Evolutionary conservation across 37 sponge, comb jelly and placozoan species (phyloP), one percentile per base, ranked within the genome.

Genomic region (Lycopodina hypogea): DNA sequence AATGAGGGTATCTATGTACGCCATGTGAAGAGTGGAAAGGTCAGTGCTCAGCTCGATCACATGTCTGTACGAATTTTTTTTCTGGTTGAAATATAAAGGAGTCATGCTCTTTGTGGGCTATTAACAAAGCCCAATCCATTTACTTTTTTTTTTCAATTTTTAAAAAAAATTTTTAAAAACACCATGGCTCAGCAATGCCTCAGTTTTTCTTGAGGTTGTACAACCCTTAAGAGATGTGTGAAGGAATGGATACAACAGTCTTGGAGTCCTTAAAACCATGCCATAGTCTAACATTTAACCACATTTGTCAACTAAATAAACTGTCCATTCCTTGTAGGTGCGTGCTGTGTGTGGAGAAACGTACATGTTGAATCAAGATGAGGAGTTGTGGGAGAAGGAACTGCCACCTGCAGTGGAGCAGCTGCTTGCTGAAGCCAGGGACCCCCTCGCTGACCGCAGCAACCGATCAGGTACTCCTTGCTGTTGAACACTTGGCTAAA

Each of bases 1-100:
- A 99, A 99, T 58, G 99, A 99, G 83, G 99, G 99, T 30, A 96
- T 99, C 74, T 99, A 99, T 76, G 95, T 96, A 50, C 73, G 99
- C 57, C 95, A 99, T 81, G 85, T 93, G 57, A 99, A 99, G 84
- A 94, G 86, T 53, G 99, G 96, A 66, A 91, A 94, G 82, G 96
- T 94, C 38, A 67, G 82, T 58, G 23, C 34, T 32, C 38, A 59
- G 4, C 18, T 28, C 4, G 4, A 26, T 59, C 38, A 3, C n/a
- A 56, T 11, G 50, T 71, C 28, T 71, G 80, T 67, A 42, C n/a
- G n/a, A n/a, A n/a, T n/a, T n/a, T n/a, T n/a, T n/a, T n/a, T n/a
- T n/a, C 2, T 24, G 8, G 2, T 34, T 68, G 30, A 33, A 8
- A 22, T 15, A 36, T 30, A 35, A 22, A 8, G 22, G 22, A 6